A percentile compares a stretch with the other conserved stretches of the same genome.
Evolutionary conservation across 1,140 invertebrate species (phyloP).

Genomic region (Drosophila saltans): DNA sequence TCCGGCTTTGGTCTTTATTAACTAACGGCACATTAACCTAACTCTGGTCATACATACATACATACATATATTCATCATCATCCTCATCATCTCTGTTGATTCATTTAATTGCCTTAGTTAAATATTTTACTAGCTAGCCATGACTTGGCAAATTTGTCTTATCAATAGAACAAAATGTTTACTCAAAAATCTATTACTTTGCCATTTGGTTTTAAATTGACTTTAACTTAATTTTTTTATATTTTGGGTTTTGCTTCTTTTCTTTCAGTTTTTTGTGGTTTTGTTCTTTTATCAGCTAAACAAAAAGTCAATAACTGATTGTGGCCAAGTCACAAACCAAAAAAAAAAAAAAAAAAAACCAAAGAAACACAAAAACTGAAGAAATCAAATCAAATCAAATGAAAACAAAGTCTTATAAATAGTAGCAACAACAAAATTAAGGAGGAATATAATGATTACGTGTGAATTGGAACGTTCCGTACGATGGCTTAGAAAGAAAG

Average conservation of each 20-base stretch:
- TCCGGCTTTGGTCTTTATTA: constrained; percentile 4
- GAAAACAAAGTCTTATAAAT: constrained; percentile 52
- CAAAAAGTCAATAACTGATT: constrained; percentile 75
- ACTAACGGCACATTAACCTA: constrained; percentile 17
- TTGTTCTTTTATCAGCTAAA: constrained; percentile 61
- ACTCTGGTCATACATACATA: background rate
- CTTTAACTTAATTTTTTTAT: background rate
- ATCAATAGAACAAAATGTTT: background rate
- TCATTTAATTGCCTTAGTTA: constrained; percentile 41
- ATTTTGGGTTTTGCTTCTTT: constrained; percentile 28
- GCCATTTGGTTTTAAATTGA: background rate
- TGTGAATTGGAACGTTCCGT: constrained; percentile 46
- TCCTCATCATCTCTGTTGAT: background rate
- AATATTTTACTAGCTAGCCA: constrained; percentile 11
- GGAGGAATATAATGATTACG: constrained; percentile 37
- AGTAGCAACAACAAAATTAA: constrained; percentile 5
- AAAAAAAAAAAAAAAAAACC: constrained; percentile 16
- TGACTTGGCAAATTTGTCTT: background rate
- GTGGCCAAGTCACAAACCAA: constrained; percentile 26
- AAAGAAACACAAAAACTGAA: constrained; percentile 6
- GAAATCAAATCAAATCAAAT: constrained; percentile 41
- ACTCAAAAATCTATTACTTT: constrained; percentile 1
- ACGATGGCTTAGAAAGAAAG: background rate
- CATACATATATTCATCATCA: background rate
- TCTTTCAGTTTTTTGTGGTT: constrained; percentile 3